A percentile compares a stretch with the other conserved stretches of the same genome.
These are phyloP conservation scores for Andrena praecox DNA, from an alignment of 2,888 invertebrate genomes.

Conservation along the genomic window DNA sequence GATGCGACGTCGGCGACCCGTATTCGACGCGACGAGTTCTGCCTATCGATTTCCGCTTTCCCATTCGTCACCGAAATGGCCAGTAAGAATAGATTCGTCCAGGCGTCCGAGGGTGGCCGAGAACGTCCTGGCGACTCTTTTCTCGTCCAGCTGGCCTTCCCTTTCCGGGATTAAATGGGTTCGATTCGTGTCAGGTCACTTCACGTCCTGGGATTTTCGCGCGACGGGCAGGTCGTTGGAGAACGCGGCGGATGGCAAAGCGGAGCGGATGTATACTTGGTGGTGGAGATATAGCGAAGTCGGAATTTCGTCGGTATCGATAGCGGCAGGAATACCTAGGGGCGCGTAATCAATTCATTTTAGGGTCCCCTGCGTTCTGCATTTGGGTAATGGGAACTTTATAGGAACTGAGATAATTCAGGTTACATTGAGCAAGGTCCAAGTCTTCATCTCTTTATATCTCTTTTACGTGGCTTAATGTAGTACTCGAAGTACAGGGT, in stretches of 20 bases:
- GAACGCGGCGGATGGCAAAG: neutral
- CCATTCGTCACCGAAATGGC: constrained; percentile 38
- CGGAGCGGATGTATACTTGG: too few relatives aligned
- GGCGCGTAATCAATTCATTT: too few relatives aligned
- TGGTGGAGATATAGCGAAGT: too few relatives aligned
- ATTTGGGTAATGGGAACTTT: too few relatives aligned
- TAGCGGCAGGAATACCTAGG: too few relatives aligned
- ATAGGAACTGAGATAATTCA: too few relatives aligned
- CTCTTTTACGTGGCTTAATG: too few relatives aligned
- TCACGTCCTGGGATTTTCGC: neutral
- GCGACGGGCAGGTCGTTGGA: neutral
- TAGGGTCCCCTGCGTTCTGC: too few relatives aligned
- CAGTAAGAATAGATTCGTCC: constrained; percentile 12
- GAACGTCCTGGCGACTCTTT: constrained; percentile 8
- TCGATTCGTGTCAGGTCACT: neutral
- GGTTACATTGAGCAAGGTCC: too few relatives aligned
- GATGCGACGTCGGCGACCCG: constrained; percentile 49
- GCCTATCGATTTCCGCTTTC: constrained; percentile 45
- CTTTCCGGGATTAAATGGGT: constrained; percentile 14
- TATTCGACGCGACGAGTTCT: constrained; percentile 40
- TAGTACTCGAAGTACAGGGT: too few relatives aligned
- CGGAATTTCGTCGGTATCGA: too few relatives aligned
- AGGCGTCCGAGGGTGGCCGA: neutral
- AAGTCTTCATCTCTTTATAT: too few relatives aligned
- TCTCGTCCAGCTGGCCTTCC: neutral